Conservation (phyloP, 2,888 invertebrate species). For the Auanema freiburgensis region DNA sequence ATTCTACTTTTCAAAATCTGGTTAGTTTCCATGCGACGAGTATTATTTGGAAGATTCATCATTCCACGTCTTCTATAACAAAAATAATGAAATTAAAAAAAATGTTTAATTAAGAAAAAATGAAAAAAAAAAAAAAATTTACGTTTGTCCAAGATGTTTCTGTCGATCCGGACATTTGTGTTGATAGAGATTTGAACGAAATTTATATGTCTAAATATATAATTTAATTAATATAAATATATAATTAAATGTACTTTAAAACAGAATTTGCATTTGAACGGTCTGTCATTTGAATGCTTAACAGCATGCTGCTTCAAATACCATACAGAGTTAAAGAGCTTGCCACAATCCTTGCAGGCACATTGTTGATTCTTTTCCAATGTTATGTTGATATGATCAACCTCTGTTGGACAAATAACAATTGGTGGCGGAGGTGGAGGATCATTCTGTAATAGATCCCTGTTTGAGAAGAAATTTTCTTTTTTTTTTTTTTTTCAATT, state of each 20-base stretch:
- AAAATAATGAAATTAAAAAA: not conserved
- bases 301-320: conserved; percentile 64
- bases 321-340: conserved; percentile 62
- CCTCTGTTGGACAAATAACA: conserved; percentile 60
- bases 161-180: conserved; percentile 63
- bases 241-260: conserved; percentile 43
- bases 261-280: conserved; percentile 64
- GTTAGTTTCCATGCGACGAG: conserved; percentile 21
- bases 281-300: conserved; percentile 63
- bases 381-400: conserved; percentile 58
- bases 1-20: conserved; percentile 37
- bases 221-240: not conserved
- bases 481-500: no score
- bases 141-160: conserved; percentile 41
- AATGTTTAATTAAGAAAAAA: no score
- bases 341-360: conserved; percentile 63
- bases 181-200: conserved; percentile 64
- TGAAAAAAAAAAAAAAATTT: not conserved
- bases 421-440: conserved; percentile 60
- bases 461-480: no score
- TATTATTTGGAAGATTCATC: conserved; percentile 7
- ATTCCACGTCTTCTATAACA: not conserved
- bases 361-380: conserved; percentile 64
- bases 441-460: conserved; percentile 32
- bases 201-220: conserved; percentile 60